Conservation (phyloP, 2,888 invertebrate species). For the Phyllotreta striolata region DNA sequence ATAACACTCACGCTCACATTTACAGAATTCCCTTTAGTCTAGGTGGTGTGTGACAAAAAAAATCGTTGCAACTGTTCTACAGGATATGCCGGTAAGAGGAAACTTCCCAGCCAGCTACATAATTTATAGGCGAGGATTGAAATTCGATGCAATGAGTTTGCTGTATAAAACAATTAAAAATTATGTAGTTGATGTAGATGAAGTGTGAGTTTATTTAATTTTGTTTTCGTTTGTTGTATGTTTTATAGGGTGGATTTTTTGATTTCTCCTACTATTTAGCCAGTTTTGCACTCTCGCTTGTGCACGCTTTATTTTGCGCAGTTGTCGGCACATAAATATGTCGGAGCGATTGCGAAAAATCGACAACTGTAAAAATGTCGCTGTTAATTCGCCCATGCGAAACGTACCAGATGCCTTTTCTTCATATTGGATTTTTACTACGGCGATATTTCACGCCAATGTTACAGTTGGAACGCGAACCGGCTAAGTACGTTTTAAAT, state of each 20-base stretch:
- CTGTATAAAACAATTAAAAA: too few species aligned
- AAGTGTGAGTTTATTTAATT: too few species aligned
- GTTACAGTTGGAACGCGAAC: too few species aligned
- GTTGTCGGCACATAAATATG: slow-evolving; percentile 61
- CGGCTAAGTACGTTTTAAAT: too few species aligned
- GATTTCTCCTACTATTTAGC: slow-evolving; percentile 1
- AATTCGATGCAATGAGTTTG: too few species aligned
- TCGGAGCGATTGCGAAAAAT: slow-evolving; percentile 57
- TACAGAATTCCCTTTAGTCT: slow-evolving; percentile 5
- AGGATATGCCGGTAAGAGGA: too few species aligned
- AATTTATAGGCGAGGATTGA: too few species aligned
- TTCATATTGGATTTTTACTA: slow-evolving; percentile 53
- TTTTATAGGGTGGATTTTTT: too few species aligned
- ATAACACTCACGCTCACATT: slow-evolving; percentile 44
- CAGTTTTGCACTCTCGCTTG: slow-evolving; percentile 7
- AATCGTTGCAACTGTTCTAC: not conserved
- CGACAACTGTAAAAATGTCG: slow-evolving; percentile 59
- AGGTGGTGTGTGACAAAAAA: not conserved
- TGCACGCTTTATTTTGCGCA: slow-evolving; percentile 55
- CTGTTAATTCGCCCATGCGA: slow-evolving; percentile 60
- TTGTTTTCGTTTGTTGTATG: slow-evolving; percentile 2
- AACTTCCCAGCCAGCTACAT: too few species aligned
- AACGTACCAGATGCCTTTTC: slow-evolving; percentile 58
- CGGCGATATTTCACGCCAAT: slow-evolving; percentile 40
- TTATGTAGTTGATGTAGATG: too few species aligned